Conservation (phyloP, 2,113 vertebrate species). For the Coreoperca whiteheadi region DNA sequence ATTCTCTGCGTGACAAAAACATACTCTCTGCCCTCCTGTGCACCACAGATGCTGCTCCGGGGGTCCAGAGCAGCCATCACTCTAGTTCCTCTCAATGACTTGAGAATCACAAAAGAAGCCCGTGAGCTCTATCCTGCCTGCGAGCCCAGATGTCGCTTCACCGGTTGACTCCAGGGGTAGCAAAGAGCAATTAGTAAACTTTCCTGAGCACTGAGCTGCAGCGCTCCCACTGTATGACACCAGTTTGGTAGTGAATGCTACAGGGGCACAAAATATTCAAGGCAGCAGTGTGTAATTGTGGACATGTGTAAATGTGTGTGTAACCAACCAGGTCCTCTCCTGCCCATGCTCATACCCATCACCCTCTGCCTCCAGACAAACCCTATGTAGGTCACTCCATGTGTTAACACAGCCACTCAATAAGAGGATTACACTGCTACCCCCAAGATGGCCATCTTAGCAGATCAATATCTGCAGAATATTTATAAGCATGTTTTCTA, state of each 20-base stretch:
- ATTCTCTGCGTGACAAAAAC: conserved; percentile 28
- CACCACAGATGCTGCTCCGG: neutral
- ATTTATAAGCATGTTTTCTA: conserved; percentile 5
- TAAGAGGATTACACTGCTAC: conserved; percentile 81
- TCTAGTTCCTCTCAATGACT: conserved; percentile 64
- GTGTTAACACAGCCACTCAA: conserved; percentile 61
- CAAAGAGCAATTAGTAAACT: conserved; percentile 42
- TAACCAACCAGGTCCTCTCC: conserved; percentile 28
- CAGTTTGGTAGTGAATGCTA: neutral
- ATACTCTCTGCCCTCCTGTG: neutral
- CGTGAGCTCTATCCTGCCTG: conserved; percentile 33
- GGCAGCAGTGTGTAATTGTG: neutral
- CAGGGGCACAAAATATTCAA: neutral
- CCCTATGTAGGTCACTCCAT: conserved; percentile 79
- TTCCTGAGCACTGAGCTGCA: conserved; percentile 5
- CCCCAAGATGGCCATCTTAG: conserved; percentile 61
- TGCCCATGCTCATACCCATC: conserved; percentile 54
- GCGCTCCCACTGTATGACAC: neutral
- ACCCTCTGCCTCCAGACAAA: conserved; percentile 67
- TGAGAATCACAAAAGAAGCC: conserved; percentile 68
- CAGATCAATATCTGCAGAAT: conserved; percentile 53
- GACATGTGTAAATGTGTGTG: neutral
- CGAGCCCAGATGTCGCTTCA: conserved; percentile 39
- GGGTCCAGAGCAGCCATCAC: conserved; percentile 53
- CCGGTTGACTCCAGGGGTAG: conserved; percentile 23